Percentiles rank a stretch among this genome's conserved stretches.
phyloP scores from a whole-genome alignment of 2,888 invertebrate species.

The Maniola hyperantus region DNA sequence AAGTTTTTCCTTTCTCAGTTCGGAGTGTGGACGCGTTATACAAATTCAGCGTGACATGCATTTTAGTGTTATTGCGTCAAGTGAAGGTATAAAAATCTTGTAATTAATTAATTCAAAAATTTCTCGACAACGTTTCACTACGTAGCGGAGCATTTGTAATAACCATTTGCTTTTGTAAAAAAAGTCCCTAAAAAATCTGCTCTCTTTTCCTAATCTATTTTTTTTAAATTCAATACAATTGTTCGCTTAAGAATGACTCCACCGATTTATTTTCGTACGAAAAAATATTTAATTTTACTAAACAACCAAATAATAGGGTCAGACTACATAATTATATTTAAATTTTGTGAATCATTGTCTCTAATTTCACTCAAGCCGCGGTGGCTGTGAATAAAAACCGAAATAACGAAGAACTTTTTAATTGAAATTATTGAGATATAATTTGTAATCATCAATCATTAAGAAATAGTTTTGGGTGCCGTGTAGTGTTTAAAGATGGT shows the following conservation, averaged over 20 bases:
- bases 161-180: no score
- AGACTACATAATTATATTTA: conserved; percentile 24
- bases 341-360: conserved; percentile 36
- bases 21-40: no score
- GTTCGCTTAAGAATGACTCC: background rate
- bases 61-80: no score
- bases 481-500: conserved; percentile 15
- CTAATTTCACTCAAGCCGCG: conserved; percentile 30
- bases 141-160: no score
- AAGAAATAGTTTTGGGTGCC: conserved; percentile 36
- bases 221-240: background rate
- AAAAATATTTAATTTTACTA: conserved; percentile 13
- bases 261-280: background rate
- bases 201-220: background rate
- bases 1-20: no score
- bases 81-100: no score
- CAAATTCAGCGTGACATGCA: no score
- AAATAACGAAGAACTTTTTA: conserved; percentile 28
- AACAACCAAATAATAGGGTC: conserved; percentile 23
- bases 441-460: conserved; percentile 44
- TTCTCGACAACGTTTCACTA: no score
- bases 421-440: conserved; percentile 40
- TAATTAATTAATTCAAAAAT: no score
- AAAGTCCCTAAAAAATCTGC: no score
- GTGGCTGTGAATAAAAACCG: conserved; percentile 18